Conservation (phyloP, 2,797 vertebrate genomes). For the Apodemus agrarius region DNA sequence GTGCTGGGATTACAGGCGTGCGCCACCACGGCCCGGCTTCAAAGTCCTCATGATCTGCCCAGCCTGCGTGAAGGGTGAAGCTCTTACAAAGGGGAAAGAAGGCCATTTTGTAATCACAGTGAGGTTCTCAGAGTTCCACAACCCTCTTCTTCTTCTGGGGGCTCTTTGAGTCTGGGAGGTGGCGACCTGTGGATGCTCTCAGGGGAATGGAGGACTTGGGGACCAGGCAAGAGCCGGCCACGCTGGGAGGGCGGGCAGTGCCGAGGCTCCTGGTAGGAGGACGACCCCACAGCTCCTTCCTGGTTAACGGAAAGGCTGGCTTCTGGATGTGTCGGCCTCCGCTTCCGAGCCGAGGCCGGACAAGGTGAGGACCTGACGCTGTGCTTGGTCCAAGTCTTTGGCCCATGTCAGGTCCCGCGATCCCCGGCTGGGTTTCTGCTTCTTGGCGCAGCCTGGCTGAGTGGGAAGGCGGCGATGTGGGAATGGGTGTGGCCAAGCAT, state of each 20-base stretch:
- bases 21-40: not conserved
- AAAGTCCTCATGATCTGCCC: not conserved
- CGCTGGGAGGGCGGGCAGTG: not conserved
- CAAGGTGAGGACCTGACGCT: not conserved
- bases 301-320: not conserved
- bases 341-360: too few relatives aligned
- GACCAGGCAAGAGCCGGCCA: not conserved
- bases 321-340: not conserved
- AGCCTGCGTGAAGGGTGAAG: not conserved
- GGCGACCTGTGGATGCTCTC: not conserved
- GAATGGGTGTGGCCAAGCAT: constrained; percentile 72
- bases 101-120: not conserved
- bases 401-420: constrained; percentile 30
- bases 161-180: not conserved
- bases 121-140: not conserved
- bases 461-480: constrained; percentile 69
- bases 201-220: not conserved
- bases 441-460: constrained; percentile 59
- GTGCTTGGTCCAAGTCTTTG: not conserved
- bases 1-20: too few relatives aligned
- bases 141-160: not conserved
- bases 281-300: not conserved
- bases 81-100: not conserved
- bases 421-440: constrained; percentile 47
- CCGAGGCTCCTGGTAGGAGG: not conserved